Evolutionary conservation across 2,113 vertebrate species (phyloP).

Genomic region (Antennarius striatus): DNA sequence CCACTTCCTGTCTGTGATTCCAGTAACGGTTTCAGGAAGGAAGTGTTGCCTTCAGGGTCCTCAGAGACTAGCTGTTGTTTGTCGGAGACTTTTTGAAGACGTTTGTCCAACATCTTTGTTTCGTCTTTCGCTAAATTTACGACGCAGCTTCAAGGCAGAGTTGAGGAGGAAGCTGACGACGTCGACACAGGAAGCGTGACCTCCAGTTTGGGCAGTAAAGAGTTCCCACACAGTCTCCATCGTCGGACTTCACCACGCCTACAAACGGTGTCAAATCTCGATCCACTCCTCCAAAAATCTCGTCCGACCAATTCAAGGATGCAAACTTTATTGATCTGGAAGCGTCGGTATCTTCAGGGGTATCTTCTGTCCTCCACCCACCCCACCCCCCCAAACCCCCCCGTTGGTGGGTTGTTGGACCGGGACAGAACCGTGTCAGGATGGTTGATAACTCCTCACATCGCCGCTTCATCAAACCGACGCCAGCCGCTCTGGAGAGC

Average conservation of each 20-base stretch:
- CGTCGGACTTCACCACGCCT: no score
- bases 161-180: slow-evolving; percentile 55
- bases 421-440: neutral
- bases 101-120: slow-evolving; percentile 30
- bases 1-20: slow-evolving; percentile 42
- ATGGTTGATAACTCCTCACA: slow-evolving; percentile 31
- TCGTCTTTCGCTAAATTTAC: slow-evolving; percentile 49
- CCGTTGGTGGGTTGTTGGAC: no score
- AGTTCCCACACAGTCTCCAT: slow-evolving; percentile 9
- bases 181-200: slow-evolving; percentile 59
- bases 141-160: slow-evolving; percentile 13
- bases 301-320: no score
- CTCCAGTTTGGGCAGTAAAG: slow-evolving; percentile 42
- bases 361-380: no score
- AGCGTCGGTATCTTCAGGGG: no score
- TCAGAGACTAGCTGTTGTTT: slow-evolving; percentile 8
- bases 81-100: slow-evolving; percentile 20
- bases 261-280: no score
- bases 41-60: slow-evolving; percentile 33
- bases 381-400: no score
- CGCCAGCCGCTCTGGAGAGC: slow-evolving; percentile 53
- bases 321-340: no score
- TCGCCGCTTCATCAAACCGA: slow-evolving; percentile 27
- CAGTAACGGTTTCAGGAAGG: slow-evolving; percentile 43
- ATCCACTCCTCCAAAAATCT: no score